Conservation (phyloP, 1,140 invertebrate genomes). For the Reticulitermes speratus region DNA sequence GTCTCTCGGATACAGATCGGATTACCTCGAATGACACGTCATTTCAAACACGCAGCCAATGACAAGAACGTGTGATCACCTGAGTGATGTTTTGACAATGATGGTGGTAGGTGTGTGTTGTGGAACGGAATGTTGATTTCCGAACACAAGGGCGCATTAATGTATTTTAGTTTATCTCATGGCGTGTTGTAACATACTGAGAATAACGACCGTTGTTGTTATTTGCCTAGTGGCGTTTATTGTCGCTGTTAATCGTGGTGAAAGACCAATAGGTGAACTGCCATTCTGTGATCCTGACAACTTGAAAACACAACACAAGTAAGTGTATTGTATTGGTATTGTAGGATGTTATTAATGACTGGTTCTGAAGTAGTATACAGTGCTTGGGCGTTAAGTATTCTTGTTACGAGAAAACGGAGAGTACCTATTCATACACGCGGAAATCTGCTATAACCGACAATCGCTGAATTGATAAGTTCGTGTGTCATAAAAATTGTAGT, state of each 20-base stretch:
- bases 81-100: neutral
- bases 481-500: too few relatives aligned
- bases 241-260: neutral
- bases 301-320: slow-evolving; percentile 20
- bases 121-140: neutral
- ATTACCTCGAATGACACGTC: neutral
- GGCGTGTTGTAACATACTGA: neutral
- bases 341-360: neutral
- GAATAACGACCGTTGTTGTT: neutral
- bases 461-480: too few relatives aligned
- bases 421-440: too few relatives aligned
- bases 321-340: neutral
- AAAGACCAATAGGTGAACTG: neutral
- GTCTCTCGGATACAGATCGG: too few relatives aligned
- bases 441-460: too few relatives aligned
- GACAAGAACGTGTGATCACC: neutral
- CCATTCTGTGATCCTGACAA: slow-evolving; percentile 17
- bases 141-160: neutral
- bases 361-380: too few relatives aligned
- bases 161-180: neutral
- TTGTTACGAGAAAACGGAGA: too few relatives aligned
- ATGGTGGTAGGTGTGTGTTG: neutral
- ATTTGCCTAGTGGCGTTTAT: neutral
- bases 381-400: too few relatives aligned
- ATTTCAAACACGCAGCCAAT: neutral